phyloP scores from a whole-genome alignment of 2,113 vertebrate genomes.

The Nettapus auritus region DNA sequence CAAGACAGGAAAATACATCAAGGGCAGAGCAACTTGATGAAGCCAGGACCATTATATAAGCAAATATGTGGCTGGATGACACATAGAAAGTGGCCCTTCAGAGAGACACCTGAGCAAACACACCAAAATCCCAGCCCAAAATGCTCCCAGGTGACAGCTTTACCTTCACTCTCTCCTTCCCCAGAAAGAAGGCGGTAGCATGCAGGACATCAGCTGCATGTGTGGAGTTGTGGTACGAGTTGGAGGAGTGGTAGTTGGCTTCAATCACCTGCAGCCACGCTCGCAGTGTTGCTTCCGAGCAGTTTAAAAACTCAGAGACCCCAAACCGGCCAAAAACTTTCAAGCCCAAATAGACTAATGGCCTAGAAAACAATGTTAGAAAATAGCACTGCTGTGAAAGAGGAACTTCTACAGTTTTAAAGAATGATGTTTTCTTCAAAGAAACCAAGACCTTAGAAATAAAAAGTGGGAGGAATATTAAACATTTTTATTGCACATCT shows the following conservation, averaged over 20 bases:
- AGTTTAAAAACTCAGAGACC: conserved; percentile 91
- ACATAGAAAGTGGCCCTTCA: background rate
- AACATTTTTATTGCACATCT: background rate
- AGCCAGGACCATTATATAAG: background rate
- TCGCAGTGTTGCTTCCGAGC: conserved; percentile 87
- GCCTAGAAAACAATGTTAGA: conserved; percentile 75
- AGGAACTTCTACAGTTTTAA: background rate
- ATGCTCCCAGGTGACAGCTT: background rate
- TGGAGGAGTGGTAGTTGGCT: conserved; percentile 94
- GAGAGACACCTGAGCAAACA: background rate
- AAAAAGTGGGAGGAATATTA: background rate
- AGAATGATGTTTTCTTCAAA: background rate
- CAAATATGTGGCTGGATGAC: background rate
- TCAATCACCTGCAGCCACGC: conserved; percentile 96
- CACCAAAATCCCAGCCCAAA: background rate
- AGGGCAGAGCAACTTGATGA: background rate
- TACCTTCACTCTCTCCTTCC: conserved; percentile 95
- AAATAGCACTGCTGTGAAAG: background rate
- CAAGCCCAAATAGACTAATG: conserved; percentile 92
- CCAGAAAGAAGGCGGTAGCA: conserved; percentile 92
- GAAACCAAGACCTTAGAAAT: background rate
- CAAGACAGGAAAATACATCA: background rate
- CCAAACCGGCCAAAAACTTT: conserved; percentile 92
- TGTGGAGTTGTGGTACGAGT: conserved; percentile 96
- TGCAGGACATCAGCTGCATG: conserved; percentile 94